Conservation (phyloP, 1,140 invertebrate genomes). For the Hylaeus volcanicus region DNA sequence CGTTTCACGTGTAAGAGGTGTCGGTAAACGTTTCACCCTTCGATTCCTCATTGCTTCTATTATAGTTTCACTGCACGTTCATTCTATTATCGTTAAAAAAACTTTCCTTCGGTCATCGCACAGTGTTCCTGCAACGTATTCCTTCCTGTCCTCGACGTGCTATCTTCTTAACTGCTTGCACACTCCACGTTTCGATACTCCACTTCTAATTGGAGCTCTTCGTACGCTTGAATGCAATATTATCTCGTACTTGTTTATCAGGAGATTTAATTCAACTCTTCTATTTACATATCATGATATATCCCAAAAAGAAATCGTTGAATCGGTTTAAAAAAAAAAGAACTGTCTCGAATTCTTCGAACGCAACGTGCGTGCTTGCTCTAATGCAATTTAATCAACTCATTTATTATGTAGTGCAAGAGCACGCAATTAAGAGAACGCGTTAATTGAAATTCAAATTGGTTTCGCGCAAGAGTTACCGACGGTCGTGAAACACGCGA, state of each 20-base stretch:
- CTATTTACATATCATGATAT: no score
- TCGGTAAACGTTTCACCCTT: not conserved
- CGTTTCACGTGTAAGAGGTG: not conserved
- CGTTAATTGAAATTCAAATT: conserved; percentile 42
- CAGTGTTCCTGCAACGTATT: conserved; percentile 12
- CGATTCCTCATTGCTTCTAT: not conserved
- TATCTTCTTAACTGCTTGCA: not conserved
- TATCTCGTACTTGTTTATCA: no score
- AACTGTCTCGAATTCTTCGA: conserved; percentile 1
- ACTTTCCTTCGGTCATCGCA: conserved; percentile 35
- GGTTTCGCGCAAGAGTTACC: not conserved
- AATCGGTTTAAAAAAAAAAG: not conserved
- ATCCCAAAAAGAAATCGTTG: not conserved
- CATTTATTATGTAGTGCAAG: conserved; percentile 64
- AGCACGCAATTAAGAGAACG: not conserved
- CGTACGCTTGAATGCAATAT: no score
- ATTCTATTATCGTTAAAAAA: conserved; percentile 38
- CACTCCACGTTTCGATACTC: not conserved
- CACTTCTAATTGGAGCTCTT: no score
- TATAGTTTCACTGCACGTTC: conserved; percentile 23
- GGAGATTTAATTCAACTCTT: no score
- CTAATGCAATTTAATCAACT: conserved; percentile 57
- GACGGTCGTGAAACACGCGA: not conserved
- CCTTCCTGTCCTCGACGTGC: not conserved
- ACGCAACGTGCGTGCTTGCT: conserved; percentile 38